Percentiles rank a stretch among this genome's conserved stretches.
phyloP scores from a whole-genome alignment of 2,113 vertebrate genomes.

The Psephotus haematonotus region DNA sequence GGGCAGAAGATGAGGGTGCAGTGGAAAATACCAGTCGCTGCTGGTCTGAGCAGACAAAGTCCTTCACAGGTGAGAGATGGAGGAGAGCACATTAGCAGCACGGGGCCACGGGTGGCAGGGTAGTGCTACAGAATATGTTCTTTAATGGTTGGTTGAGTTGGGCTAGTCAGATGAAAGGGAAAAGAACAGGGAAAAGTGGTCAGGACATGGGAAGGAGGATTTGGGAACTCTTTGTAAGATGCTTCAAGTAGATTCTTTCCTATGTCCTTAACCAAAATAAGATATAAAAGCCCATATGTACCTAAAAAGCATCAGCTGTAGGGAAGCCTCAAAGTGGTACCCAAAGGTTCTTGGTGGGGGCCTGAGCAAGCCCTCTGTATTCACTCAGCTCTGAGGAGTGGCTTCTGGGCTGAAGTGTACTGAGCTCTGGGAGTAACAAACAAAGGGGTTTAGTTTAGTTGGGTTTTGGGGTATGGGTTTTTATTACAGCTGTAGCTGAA shows the following conservation, averaged over 20 bases:
- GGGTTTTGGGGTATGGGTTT: not conserved
- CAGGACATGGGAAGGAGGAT: not conserved
- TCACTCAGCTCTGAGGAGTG: not conserved
- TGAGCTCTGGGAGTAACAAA: not conserved
- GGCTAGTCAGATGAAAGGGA: not conserved
- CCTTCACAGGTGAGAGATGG: constrained; percentile 34
- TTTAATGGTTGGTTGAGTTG: not conserved
- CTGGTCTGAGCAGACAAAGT: not conserved
- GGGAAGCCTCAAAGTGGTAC: not conserved
- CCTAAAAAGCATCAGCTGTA: not conserved
- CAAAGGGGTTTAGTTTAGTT: not conserved
- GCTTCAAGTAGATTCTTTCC: not conserved
- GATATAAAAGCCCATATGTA: not conserved
- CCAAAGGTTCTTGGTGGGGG: not conserved
- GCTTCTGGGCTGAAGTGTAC: not conserved
- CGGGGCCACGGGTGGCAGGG: not conserved
- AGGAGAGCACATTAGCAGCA: not conserved
- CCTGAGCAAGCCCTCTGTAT: not conserved
- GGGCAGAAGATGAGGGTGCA: not conserved
- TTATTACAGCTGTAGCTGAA: not conserved
- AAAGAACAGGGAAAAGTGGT: not conserved
- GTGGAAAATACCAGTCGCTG: not conserved
- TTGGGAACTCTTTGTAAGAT: accelerated
- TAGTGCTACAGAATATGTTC: not conserved
- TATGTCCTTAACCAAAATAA: not conserved